Conservation (phyloP, 2,888 invertebrate species). For the Diarsia dahlii region DNA sequence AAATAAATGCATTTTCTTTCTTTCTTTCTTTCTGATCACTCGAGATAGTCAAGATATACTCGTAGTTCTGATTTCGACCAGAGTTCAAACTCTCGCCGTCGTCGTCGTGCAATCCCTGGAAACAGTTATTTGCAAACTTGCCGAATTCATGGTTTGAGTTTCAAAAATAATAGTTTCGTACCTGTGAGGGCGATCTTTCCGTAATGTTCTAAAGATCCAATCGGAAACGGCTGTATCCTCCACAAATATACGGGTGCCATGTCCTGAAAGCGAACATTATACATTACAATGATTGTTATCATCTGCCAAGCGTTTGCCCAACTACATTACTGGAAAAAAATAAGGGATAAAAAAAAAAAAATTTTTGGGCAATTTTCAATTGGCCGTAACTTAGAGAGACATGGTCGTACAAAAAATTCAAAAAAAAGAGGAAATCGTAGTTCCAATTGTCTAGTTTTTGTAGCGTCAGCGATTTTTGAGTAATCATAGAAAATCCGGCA, state of each 20-base stretch:
- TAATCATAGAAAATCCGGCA: too few species aligned
- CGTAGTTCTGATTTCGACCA: neutral
- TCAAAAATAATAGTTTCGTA: conserved; percentile 41
- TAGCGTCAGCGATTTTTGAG: too few species aligned
- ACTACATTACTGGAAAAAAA: too few species aligned
- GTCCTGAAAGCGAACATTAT: conserved; percentile 72
- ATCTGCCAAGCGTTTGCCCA: too few species aligned
- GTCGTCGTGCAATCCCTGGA: neutral
- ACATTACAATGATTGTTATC: conserved; percentile 1
- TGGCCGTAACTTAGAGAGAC: too few species aligned
- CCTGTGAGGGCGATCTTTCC: conserved; percentile 80
- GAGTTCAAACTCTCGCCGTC: neutral
- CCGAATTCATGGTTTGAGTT: neutral
- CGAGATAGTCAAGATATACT: neutral
- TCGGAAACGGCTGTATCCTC: conserved; percentile 78
- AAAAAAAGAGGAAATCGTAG: too few species aligned
- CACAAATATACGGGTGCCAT: conserved; percentile 71
- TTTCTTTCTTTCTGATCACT: too few species aligned
- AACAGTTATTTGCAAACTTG: neutral
- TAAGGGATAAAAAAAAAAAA: too few species aligned
- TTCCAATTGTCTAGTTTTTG: too few species aligned
- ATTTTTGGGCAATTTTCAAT: too few species aligned
- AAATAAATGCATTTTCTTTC: too few species aligned
- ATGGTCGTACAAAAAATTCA: too few species aligned
- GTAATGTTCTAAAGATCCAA: conserved; percentile 79